These are phyloP conservation scores for Idaea biselata DNA, from an alignment of 2,888 invertebrate species.

Conservation along the genomic window DNA sequence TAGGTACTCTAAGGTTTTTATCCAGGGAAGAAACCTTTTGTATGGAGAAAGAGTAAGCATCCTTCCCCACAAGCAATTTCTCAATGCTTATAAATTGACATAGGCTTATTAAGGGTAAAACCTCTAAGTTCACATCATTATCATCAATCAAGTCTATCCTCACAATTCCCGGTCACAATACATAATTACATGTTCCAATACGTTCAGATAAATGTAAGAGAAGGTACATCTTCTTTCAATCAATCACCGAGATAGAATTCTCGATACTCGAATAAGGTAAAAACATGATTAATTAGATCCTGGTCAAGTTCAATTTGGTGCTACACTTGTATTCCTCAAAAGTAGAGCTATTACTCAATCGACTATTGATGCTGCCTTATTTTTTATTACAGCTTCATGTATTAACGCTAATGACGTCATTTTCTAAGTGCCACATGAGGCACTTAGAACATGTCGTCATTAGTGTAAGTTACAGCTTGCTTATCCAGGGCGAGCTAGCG, in stretches of 20 bases:
- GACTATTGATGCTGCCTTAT: conserved; percentile 23
- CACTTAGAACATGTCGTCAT: too few relatives aligned
- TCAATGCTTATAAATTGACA: not conserved
- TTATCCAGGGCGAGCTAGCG: too few relatives aligned
- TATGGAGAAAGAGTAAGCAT: not conserved
- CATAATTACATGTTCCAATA: conserved; percentile 1
- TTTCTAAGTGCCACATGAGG: not conserved
- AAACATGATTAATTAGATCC: conserved; percentile 30
- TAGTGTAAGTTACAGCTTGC: too few relatives aligned
- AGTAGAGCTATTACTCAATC: conserved; percentile 15
- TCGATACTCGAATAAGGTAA: conserved; percentile 22
- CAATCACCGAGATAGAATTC: conserved; percentile 11
- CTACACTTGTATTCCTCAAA: conserved; percentile 16
- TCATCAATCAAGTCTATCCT: not conserved
- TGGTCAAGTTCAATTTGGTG: conserved; percentile 25
- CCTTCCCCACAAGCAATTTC: not conserved
- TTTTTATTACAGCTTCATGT: conserved; percentile 12
- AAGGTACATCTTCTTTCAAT: not conserved
- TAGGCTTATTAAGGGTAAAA: not conserved
- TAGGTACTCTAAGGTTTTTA: too few relatives aligned
- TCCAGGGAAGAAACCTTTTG: too few relatives aligned
- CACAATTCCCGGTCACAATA: not conserved
- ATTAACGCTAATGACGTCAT: not conserved
- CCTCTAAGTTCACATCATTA: not conserved
- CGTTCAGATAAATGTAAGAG: not conserved